Conservation (phyloP, 2,113 vertebrate genomes). For the Lepus europaeus region DNA sequence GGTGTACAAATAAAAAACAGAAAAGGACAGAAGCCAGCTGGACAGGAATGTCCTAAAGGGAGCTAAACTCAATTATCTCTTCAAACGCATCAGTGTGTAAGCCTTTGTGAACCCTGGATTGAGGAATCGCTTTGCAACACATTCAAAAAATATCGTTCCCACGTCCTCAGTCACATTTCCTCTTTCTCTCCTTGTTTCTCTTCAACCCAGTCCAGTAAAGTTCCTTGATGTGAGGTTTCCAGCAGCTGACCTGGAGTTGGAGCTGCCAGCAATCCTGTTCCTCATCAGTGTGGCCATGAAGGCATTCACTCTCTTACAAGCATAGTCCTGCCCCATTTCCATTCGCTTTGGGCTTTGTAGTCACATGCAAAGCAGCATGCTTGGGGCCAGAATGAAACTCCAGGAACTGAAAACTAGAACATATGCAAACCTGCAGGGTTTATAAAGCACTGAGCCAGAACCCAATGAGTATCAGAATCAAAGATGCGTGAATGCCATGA, state of each 20-base stretch:
- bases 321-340: background rate
- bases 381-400: background rate
- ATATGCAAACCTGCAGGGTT: constrained; percentile 1
- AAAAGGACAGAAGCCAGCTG: background rate
- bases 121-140: background rate
- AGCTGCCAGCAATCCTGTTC: background rate
- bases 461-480: background rate
- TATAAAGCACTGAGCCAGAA: background rate
- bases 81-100: background rate
- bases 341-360: background rate
- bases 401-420: constrained; percentile 15
- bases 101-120: background rate
- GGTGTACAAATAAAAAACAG: background rate
- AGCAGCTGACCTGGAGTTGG: background rate
- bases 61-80: background rate
- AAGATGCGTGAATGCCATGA: background rate
- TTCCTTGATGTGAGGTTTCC: constrained; percentile 18
- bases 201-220: background rate
- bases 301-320: background rate
- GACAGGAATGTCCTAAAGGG: background rate
- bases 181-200: background rate
- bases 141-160: background rate
- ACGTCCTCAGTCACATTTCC: background rate
- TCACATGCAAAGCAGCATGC: background rate
- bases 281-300: background rate